Conservation (phyloP, 2,797 vertebrate species). For the Sebastes reedi region DNA sequence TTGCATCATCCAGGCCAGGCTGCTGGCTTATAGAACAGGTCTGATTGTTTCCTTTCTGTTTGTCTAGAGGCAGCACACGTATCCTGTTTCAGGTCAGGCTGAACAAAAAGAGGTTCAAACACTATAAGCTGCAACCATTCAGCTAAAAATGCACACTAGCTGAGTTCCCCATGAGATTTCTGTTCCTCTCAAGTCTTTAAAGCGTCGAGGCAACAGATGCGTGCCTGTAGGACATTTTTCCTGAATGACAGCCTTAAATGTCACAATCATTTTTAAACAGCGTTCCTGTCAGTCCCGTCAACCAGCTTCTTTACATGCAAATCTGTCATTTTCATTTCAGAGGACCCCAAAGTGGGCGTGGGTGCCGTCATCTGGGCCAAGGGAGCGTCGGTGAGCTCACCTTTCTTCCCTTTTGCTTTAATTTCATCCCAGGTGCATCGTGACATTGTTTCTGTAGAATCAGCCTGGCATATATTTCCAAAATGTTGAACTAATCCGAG, state of each 20-base stretch:
- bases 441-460: not conserved
- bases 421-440: not conserved
- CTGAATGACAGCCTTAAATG: not conserved
- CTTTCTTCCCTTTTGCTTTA: not conserved
- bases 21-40: constrained; percentile 93
- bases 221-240: not conserved
- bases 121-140: not conserved
- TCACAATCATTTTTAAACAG: not conserved
- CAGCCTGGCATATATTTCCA: no score
- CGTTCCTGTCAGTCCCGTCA: not conserved
- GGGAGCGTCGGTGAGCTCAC: constrained; percentile 85
- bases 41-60: constrained; percentile 35
- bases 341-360: constrained; percentile 96
- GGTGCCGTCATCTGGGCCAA: constrained; percentile 96
- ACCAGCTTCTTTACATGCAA: not conserved
- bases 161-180: not conserved
- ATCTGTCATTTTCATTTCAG: constrained; percentile 78
- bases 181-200: not conserved
- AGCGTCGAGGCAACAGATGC: not conserved
- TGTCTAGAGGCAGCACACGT: not conserved
- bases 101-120: not conserved
- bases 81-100: not conserved
- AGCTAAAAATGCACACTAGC: not conserved
- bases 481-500: no score
- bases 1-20: constrained; percentile 91